phyloP scores from a whole-genome alignment of 2,888 invertebrate species.

The Brachylomia viminalis region DNA sequence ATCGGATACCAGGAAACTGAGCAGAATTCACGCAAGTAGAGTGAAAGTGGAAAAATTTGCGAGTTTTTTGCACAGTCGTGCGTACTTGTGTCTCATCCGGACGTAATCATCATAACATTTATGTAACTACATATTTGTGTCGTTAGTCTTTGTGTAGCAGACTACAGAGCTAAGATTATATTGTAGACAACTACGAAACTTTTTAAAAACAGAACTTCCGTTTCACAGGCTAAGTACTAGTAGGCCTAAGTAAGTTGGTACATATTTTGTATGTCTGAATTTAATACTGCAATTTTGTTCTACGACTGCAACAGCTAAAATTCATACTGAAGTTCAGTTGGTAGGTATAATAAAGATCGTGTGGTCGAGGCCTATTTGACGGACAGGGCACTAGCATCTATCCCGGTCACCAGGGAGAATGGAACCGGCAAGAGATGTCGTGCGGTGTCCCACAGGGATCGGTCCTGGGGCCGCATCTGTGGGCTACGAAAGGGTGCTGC shows the following conservation, averaged over 20 bases:
- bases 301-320: not conserved
- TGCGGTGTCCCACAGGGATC: too few relatives aligned
- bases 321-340: not conserved
- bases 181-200: not conserved
- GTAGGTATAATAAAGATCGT: not conserved
- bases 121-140: conserved; percentile 35
- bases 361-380: too few relatives aligned
- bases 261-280: not conserved
- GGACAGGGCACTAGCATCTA: too few relatives aligned
- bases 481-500: too few relatives aligned
- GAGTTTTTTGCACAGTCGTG: conserved; percentile 22
- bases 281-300: not conserved
- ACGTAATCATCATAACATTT: conserved; percentile 26
- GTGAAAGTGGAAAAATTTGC: conserved; percentile 44
- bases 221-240: not conserved
- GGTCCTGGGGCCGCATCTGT: too few relatives aligned
- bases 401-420: too few relatives aligned
- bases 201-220: not conserved
- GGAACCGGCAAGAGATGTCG: too few relatives aligned
- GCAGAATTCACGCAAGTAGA: conserved; percentile 34
- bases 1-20: conserved; percentile 29
- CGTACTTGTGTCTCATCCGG: conserved; percentile 34
- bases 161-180: conserved; percentile 18
- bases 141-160: conserved; percentile 27
- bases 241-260: too few relatives aligned